Base-by-base conservation (phyloP, 2,113 vertebrate genomes). In the Phrynocephalus versicolor region DNA sequence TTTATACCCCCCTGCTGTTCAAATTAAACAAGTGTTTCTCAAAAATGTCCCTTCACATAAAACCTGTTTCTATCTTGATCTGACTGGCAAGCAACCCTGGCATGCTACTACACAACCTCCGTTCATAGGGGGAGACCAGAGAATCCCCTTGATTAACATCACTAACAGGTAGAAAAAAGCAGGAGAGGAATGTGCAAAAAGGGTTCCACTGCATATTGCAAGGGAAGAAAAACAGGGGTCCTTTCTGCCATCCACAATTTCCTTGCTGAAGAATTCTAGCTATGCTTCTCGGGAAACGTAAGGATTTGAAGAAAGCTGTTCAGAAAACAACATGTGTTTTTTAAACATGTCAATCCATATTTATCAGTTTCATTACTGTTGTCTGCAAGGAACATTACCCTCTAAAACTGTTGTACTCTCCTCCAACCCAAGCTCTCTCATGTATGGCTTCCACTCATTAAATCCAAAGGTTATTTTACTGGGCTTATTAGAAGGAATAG, bases 401-500 rank as follows among this genome's bases (percentile, higher is more conserved):
- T 41, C 51, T 75, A 37, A 72, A 74, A n/a, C 1, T 45, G 30
- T 82, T 73, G 35, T 72, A n/a, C 18, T n/a, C 15, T 27, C 41
- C 62, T 13, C 62, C 60, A 33, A 14, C 70, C 35, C 33, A 75
- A 16, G 51, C 23, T 9, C 23, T 55, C 58, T 64, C 58, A 65
- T 75, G 12, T 35, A 8, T 71, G n/a, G 13, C 33, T 65, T 75
- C 21, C 72, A 35, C 62, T 62, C 71, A 75, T 74, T 83, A 64
- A 83, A 83, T 75, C 35, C 58, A 65, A 83, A 83, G 71, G 57
- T 73, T 83, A 62, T 73, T 73, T 83, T 83, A 74, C 57, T 74
- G 71, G 39, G 37, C 57, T 60, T 60, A 83, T n/a, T n/a, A n/a
- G n/a, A n/a, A n/a, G n/a, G n/a, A n/a, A n/a, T 64, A 33, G 74